Conservation (phyloP, 2,797 vertebrate genomes). For the Tamandua tetradactyla region DNA sequence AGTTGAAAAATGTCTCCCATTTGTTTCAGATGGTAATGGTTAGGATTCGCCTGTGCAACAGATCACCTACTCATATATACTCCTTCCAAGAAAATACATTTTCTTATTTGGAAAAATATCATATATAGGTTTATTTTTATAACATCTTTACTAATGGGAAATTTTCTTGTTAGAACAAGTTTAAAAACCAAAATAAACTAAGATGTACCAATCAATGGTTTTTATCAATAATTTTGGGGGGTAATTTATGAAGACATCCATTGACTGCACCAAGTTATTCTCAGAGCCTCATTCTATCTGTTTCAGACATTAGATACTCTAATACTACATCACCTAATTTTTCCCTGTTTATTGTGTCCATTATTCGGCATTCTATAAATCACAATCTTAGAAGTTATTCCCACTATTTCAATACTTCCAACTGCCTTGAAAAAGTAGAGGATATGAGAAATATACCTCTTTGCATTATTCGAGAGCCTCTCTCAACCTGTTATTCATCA, state of each 20-base stretch:
- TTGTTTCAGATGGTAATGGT: background rate
- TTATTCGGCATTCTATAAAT: background rate
- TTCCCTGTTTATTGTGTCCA: background rate
- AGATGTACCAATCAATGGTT: background rate
- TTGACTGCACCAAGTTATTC: background rate
- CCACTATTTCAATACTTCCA: background rate
- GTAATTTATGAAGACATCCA: background rate
- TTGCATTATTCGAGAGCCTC: background rate
- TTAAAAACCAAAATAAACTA: background rate
- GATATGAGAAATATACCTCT: background rate
- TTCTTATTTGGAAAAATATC: background rate
- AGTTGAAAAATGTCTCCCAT: background rate
- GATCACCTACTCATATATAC: background rate
- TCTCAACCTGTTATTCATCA: background rate
- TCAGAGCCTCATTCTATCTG: background rate
- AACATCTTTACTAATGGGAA: background rate
- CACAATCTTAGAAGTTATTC: background rate
- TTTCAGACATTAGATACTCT: background rate
- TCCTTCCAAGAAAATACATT: background rate
- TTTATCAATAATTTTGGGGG: background rate
- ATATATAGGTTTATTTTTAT: background rate
- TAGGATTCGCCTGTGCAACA: background rate
- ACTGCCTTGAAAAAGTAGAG: background rate
- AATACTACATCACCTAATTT: background rate
- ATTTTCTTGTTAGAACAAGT: background rate